Percentiles rank a stretch among this genome's conserved stretches.
These are phyloP conservation scores for Cheilosia impressa DNA, from an alignment of 2,888 invertebrate species.

Conservation along the genomic window DNA sequence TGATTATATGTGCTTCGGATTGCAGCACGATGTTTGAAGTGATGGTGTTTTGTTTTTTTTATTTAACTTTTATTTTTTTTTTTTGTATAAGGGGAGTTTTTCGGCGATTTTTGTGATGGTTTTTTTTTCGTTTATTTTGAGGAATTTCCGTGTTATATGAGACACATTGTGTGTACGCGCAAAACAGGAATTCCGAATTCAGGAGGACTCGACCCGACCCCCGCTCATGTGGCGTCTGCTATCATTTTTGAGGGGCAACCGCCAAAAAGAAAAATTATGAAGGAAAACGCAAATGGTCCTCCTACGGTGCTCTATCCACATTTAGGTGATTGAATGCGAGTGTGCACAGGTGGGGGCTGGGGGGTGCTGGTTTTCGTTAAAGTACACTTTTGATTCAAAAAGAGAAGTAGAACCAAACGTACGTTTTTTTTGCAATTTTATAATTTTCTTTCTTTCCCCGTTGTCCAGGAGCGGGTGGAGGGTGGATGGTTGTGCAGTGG, in stretches of 20 bases:
- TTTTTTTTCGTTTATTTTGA: conserved; percentile 43
- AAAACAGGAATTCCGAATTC: conserved; percentile 61
- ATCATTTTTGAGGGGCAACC: conserved; percentile 48
- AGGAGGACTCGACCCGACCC: conserved; percentile 30
- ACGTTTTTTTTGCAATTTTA: conserved; percentile 13
- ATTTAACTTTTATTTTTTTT: conserved; percentile 36
- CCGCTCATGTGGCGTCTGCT: conserved; percentile 12
- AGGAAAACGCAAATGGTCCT: conserved; percentile 54
- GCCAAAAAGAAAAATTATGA: conserved; percentile 64
- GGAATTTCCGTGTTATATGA: conserved; percentile 69
- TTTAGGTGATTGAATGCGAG: conserved; percentile 61
- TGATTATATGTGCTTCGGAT: conserved; percentile 69
- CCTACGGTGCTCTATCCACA: conserved; percentile 14
- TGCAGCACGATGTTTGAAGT: conserved; percentile 71
- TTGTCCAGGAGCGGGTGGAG: conserved; percentile 41
- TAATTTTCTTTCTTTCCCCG: conserved; percentile 49
- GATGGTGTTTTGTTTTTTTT: conserved; percentile 64
- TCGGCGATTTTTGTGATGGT: not conserved
- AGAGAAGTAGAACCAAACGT: conserved; percentile 17
- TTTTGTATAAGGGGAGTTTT: conserved; percentile 1
- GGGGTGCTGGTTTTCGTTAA: conserved; percentile 1
- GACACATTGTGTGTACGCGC: conserved; percentile 67
- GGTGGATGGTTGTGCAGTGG: conserved; percentile 27
- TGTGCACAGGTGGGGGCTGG: not conserved
- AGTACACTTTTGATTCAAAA: conserved; percentile 44